Base-by-base conservation (phyloP, 2,888 invertebrate species). In the Brenthis hecate region DNA sequence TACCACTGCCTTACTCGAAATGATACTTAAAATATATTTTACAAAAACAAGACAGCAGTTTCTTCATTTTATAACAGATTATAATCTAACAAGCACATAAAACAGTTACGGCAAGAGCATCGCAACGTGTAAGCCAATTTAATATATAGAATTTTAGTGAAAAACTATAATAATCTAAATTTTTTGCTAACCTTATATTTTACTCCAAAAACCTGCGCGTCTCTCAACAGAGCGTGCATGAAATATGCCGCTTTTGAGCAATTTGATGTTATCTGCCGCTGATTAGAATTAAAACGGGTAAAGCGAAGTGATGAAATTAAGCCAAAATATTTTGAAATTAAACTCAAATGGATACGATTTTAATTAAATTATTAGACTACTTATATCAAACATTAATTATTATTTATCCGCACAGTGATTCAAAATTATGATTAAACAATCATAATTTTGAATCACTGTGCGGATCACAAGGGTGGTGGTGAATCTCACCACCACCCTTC, bases 181-280 rank as follows among this genome's bases (percentile, higher is more conserved):
- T 60, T 60, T 60, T 56, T 60, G 56, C 43, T 53, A 56, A 54
- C 28, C 23, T 16, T 56, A 62, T 36, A 36, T 36, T 19, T 28
- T 32, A 66, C 56, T 43, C 50, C 63, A 50, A 67, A 56, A 65
- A 56, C 56, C 56, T 50, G 57, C 58, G 58, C 48, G 50, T 65
- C 55, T 58, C 23, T 51, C 66, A 70, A 60, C 66, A 66, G 57
- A 74, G 68, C 74, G 74, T 74, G 73, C 50, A 73, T 69, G 73
- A 73, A 72, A 72, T 74, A 74, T 65, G 67, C 70, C 65, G 61
- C 65, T 65, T 55, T 69, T 60, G 61, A 69, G 66, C 68, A 73
- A 70, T 71, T 71, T 60, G 74, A 74, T 72, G 48, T 63, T 70
- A 74, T 74, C 73, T 68, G 2, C 2, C 36, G 57, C 23, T 60